Evolutionary conservation across 2,888 invertebrate species (phyloP), one percentile per base, ranked within the genome.

Genomic region (Chaitophorus viminalis): DNA sequence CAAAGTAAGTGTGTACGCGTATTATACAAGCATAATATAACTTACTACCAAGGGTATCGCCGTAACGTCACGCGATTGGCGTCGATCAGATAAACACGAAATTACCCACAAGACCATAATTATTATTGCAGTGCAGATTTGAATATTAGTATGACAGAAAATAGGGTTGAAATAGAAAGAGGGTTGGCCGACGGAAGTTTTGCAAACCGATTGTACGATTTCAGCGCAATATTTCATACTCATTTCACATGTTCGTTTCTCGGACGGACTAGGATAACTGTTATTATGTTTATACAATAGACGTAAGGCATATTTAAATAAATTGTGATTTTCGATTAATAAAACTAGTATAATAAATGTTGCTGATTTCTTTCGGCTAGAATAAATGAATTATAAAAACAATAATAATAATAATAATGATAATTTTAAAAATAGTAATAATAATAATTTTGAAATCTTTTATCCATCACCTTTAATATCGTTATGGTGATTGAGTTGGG

Each of bases 41-140:
- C 68, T n/a, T 9, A 68, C 68, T 9, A 68, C 9, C 54, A 54
- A 52, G n/a, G 29, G 74, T 54, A 74, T 54, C 54, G n/a, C 46
- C 46, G 46, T 46, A 65, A 76, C 31, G 85, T 77, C 85, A 85
- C 85, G 85, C 85, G 77, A 85, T 68, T 31, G 68, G 68, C 46
- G 75, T 68, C 84, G 46, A 85, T 85, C 85, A 78, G 85, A 85
- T 85, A 85, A 85, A 76, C 68, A 11, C 14, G 31, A 68, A 85
- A 85, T 85, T 78, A 52, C 76, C n/a, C 31, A 78, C 33, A 21
- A 74, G 72, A 70, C 85, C 70, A 17, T 75, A 78, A 76, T 77
- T n/a, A 84, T 85, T 72, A 72, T 54, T 17, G 25, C 31, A 17
- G 81, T 52, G 46, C 46, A 46, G 46, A 81, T 81, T 68, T 70